Percentiles rank a stretch among this genome's conserved stretches.
phyloP scores from a whole-genome alignment of 2,888 invertebrate genomes.

The Encarsia formosa region DNA sequence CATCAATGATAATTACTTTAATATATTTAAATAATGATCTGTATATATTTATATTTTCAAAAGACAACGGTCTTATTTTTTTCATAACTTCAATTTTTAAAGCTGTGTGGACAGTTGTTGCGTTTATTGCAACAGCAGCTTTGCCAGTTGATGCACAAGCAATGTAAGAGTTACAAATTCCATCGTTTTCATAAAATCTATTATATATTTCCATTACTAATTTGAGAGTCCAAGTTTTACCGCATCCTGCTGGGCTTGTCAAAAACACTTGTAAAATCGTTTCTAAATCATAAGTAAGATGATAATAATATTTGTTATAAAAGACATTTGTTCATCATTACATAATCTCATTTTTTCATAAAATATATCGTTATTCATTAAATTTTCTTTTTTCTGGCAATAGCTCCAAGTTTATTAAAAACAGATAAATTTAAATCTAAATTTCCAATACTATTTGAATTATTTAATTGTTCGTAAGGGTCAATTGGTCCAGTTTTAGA shows the following conservation, averaged over 20 bases:
- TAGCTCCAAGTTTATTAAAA: constrained; percentile 30
- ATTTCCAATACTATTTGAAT: constrained; percentile 31
- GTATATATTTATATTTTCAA: constrained; percentile 42
- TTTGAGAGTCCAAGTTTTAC: constrained; percentile 44
- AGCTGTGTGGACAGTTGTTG: constrained; percentile 34
- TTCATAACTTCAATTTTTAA: constrained; percentile 37
- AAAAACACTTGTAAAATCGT: constrained; percentile 20
- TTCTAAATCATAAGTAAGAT: not conserved
- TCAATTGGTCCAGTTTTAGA: constrained; percentile 25
- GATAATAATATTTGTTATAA: constrained; percentile 26
- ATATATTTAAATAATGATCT: constrained; percentile 35
- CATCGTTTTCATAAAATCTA: constrained; percentile 37
- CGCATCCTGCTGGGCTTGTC: constrained; percentile 34
- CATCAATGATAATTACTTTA: constrained; percentile 41
- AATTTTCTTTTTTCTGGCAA: constrained; percentile 34
- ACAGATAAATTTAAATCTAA: constrained; percentile 29
- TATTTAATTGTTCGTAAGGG: constrained; percentile 30
- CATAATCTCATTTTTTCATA: constrained; percentile 27
- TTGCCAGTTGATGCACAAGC: constrained; percentile 37
- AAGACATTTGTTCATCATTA: constrained; percentile 29
- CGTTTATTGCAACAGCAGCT: constrained; percentile 36
- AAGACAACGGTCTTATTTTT: constrained; percentile 35
- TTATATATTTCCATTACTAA: constrained; percentile 49
- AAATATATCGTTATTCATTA: constrained; percentile 30
- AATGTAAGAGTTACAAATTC: constrained; percentile 42